Evolutionary conservation across 2,113 vertebrate species (phyloP).

Genomic region (Rafetus swinhoei): DNA sequence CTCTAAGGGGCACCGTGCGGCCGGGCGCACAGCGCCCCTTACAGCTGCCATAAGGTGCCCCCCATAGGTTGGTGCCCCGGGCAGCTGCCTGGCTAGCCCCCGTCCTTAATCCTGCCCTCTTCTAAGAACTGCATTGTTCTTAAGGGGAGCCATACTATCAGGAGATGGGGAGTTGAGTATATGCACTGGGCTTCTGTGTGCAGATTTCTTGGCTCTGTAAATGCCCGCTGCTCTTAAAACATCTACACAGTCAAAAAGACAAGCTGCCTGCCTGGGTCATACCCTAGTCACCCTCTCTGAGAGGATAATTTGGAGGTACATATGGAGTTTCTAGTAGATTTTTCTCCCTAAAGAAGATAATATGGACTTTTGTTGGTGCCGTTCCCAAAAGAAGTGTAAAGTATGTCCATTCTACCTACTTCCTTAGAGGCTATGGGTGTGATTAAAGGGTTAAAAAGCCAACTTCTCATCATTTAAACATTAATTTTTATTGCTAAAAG

Average conservation of each 20-base stretch:
- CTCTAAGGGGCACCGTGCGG: too few relatives aligned
- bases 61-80: too few relatives aligned
- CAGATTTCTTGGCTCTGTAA: not conserved
- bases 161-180: not conserved
- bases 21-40: too few relatives aligned
- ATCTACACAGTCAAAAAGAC: fast-evolving
- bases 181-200: not conserved
- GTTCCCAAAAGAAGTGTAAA: conserved; percentile 36
- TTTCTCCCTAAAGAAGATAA: not conserved
- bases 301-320: not conserved
- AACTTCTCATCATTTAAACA: conserved; percentile 17
- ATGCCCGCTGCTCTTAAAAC: not conserved
- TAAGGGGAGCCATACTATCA: not conserved
- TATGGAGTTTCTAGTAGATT: not conserved
- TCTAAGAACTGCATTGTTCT: not conserved
- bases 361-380: not conserved
- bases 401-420: not conserved
- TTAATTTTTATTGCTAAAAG: conserved; percentile 34
- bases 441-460: conserved; percentile 57
- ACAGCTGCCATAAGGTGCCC: too few relatives aligned
- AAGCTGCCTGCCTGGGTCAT: not conserved
- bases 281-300: not conserved
- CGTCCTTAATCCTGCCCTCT: too few relatives aligned
- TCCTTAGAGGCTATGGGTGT: not conserved
- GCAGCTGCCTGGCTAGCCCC: too few relatives aligned